Conservation (phyloP, 2,888 invertebrate genomes). For the Teleogryllus oceanicus region DNA sequence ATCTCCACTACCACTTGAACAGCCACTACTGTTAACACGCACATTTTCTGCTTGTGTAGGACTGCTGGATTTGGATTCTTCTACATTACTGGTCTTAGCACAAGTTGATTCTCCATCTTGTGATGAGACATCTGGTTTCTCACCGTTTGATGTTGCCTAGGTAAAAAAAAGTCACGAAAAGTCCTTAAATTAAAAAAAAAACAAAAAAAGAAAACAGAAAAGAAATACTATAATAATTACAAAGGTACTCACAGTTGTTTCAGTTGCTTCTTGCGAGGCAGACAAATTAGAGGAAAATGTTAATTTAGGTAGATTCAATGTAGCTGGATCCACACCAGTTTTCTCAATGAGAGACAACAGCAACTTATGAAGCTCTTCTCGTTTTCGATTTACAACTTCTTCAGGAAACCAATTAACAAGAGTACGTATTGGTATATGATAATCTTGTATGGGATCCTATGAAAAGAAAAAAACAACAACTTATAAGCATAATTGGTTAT, state of each 20-base stretch:
- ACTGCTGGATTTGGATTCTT: no score
- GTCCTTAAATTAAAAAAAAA: neutral
- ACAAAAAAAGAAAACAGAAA: neutral
- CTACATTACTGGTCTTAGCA: no score
- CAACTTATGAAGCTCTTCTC: conserved; percentile 79
- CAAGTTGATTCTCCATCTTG: no score
- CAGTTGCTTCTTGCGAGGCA: no score
- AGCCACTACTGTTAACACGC: neutral
- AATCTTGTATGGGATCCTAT: conserved; percentile 78
- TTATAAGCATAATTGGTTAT: no score
- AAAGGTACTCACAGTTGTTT: no score
- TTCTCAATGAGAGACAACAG: conserved; percentile 71
- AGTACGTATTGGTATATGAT: conserved; percentile 75
- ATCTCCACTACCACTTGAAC: neutral
- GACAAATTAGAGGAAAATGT: conserved; percentile 27
- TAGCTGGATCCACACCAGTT: conserved; percentile 61
- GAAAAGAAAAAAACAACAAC: conserved; percentile 25
- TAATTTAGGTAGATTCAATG: conserved; percentile 55
- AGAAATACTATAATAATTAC: no score
- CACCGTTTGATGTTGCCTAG: no score
- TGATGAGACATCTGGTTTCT: no score
- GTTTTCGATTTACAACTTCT: conserved; percentile 75
- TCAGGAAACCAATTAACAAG: conserved; percentile 84
- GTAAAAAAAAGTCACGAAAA: no score
- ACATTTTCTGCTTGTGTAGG: no score